Conservation (phyloP, 1,140 invertebrate genomes). For the Drosophila grimshawi region DNA sequence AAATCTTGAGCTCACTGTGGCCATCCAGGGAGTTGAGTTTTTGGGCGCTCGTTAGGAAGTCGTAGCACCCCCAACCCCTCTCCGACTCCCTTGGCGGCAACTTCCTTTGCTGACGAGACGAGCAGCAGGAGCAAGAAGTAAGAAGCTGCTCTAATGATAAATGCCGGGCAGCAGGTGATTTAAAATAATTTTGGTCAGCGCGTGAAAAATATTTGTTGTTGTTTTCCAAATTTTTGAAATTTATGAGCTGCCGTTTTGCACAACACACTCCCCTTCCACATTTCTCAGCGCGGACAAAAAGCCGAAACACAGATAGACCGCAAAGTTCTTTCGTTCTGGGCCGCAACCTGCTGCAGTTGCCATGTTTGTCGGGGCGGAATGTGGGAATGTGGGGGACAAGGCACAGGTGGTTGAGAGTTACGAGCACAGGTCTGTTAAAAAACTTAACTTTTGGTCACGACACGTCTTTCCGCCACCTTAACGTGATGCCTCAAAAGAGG, state of each 20-base stretch:
- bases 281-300: neutral
- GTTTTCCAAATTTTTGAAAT: slow-evolving; percentile 76
- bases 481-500: slow-evolving; percentile 69
- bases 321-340: slow-evolving; percentile 39
- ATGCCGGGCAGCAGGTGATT: slow-evolving; percentile 81
- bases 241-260: slow-evolving; percentile 72
- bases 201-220: slow-evolving; percentile 76
- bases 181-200: slow-evolving; percentile 79
- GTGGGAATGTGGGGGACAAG: neutral
- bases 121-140: neutral
- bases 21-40: slow-evolving; percentile 50
- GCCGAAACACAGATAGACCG: slow-evolving; percentile 12
- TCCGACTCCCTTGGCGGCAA: slow-evolving; percentile 1
- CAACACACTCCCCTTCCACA: slow-evolving; percentile 2
- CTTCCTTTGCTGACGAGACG: slow-evolving; percentile 28
- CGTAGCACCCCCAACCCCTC: neutral
- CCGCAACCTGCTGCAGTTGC: slow-evolving; percentile 62
- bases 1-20: slow-evolving; percentile 61
- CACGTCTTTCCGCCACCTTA: slow-evolving; percentile 53
- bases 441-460: slow-evolving; percentile 63
- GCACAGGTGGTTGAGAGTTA: neutral
- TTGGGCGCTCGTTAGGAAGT: slow-evolving; percentile 61
- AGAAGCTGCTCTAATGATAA: slow-evolving; percentile 68
- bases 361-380: slow-evolving; percentile 30
- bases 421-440: slow-evolving; percentile 33